Conservation (phyloP, 2,888 invertebrate species). For the Terebella lapidaria region DNA sequence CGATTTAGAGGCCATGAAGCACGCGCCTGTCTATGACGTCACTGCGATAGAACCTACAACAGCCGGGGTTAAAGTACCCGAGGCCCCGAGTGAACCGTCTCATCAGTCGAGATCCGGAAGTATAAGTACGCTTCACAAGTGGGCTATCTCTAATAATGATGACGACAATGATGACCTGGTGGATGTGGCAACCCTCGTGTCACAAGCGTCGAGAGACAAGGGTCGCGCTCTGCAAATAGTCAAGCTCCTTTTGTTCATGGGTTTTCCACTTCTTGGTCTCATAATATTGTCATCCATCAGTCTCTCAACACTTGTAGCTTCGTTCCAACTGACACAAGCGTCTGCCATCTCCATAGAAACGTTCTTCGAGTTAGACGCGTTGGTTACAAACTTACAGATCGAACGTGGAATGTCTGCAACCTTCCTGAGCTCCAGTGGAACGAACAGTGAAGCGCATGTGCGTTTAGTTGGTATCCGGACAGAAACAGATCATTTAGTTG, state of each 20-base stretch:
- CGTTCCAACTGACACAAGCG: neutral
- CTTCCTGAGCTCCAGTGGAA: neutral
- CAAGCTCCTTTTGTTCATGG: neutral
- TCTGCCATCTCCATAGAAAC: neutral
- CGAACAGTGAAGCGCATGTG: neutral
- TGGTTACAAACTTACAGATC: neutral
- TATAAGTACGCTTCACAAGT: too few species aligned
- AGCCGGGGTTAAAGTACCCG: too few species aligned
- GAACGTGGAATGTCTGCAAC: neutral
- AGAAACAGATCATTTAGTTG: neutral
- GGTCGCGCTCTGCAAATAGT: neutral
- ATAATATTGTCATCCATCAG: neutral
- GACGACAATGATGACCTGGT: neutral
- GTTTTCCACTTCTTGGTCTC: neutral
- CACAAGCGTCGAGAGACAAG: neutral
- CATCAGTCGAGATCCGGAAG: too few species aligned
- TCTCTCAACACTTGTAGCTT: neutral
- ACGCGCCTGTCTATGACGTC: too few species aligned
- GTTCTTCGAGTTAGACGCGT: neutral
- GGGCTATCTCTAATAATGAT: too few species aligned
- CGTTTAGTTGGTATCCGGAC: too few species aligned
- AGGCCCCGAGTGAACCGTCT: too few species aligned
- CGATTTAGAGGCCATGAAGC: too few species aligned
- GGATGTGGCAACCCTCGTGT: neutral
- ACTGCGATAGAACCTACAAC: too few species aligned